A percentile compares a stretch with the other conserved stretches of the same genome.
phyloP scores from a whole-genome alignment of 2,888 invertebrate species.

The Lamellibrachia satsuma region DNA sequence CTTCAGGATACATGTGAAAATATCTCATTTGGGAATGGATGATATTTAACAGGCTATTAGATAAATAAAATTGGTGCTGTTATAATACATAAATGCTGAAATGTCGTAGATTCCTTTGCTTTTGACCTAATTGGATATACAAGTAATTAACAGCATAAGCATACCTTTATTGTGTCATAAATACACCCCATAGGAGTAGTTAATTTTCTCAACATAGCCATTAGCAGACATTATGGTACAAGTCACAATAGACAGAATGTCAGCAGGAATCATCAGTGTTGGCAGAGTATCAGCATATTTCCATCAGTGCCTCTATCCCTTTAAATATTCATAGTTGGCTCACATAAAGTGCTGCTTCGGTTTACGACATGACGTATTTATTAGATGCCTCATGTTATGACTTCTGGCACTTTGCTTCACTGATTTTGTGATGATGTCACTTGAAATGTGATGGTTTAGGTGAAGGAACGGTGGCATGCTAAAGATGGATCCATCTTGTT shows the following conservation, averaged over 20 bases:
- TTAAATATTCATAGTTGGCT: constrained; percentile 12
- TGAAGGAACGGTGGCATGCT: not conserved
- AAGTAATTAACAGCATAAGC: not conserved
- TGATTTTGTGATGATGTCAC: constrained; percentile 9
- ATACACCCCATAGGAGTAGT: not conserved
- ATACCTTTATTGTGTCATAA: not conserved
- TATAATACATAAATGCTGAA: not conserved
- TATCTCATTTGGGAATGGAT: not conserved
- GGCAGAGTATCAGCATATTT: not conserved
- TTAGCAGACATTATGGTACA: not conserved
- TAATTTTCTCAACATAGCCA: not conserved
- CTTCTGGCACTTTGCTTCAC: constrained; percentile 2
- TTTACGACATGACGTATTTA: not conserved
- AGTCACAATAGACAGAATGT: not conserved
- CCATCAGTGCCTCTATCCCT: not conserved
- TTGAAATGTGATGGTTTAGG: not conserved
- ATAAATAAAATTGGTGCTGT: not conserved
- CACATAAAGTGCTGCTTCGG: not conserved
- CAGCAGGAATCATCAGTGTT: not conserved
- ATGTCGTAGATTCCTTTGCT: not conserved
- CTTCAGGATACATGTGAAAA: not conserved
- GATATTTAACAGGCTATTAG: not conserved
- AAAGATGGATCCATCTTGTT: not conserved
- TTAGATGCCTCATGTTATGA: not conserved
- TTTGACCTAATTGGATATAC: not conserved